Conservation (phyloP, 2,888 invertebrate species). For the Agonum fuliginosum region DNA sequence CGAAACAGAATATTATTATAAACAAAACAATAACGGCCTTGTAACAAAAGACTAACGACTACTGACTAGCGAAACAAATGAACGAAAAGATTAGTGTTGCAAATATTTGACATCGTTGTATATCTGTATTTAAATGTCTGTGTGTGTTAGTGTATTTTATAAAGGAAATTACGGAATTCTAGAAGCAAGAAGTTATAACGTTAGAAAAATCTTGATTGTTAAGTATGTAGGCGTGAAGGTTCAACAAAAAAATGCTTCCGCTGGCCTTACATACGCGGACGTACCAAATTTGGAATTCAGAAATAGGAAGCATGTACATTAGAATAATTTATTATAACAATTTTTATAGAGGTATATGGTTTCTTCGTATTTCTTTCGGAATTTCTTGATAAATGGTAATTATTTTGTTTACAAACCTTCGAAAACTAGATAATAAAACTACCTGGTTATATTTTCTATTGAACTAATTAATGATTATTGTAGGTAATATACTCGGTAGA, state of each 20-base stretch:
- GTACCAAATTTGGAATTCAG: slow-evolving; percentile 8
- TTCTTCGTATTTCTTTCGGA: background rate
- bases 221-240: slow-evolving; percentile 9
- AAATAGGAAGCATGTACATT: background rate
- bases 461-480: too few species aligned
- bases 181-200: background rate
- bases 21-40: slow-evolving; percentile 36
- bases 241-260: slow-evolving; percentile 14
- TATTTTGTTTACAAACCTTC: too few species aligned
- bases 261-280: slow-evolving; percentile 14
- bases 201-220: slow-evolving; percentile 8
- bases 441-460: too few species aligned
- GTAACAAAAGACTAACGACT: slow-evolving; percentile 38
- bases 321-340: background rate
- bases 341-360: background rate
- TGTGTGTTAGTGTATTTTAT: slow-evolving; percentile 12
- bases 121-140: background rate
- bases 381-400: background rate
- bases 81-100: slow-evolving; percentile 29
- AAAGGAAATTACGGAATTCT: slow-evolving; percentile 19
- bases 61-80: slow-evolving; percentile 40
- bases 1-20: slow-evolving; percentile 16
- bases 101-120: slow-evolving; percentile 22
- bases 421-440: too few species aligned
- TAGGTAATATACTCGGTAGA: too few species aligned